Evolutionary conservation across 2,888 invertebrate species (phyloP).

Genomic region (Sympetrum striolatum): DNA sequence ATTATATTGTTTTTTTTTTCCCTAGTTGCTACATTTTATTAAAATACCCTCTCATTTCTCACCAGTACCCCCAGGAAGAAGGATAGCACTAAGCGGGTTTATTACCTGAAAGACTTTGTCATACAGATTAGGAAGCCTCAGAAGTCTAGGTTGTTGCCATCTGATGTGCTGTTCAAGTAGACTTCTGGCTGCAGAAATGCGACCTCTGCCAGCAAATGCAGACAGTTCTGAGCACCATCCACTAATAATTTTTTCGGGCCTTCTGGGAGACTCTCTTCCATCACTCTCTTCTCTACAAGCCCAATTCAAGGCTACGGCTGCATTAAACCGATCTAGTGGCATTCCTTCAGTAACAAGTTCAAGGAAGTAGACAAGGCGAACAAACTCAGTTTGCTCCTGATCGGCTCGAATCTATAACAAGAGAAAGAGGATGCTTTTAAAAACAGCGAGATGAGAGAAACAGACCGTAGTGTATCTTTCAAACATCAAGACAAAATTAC

Average conservation of each 20-base stretch:
- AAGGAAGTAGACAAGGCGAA: conserved; percentile 77
- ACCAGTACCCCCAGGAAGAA: too few relatives aligned
- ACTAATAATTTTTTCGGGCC: conserved; percentile 57
- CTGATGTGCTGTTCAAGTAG: conserved; percentile 77
- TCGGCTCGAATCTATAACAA: background rate
- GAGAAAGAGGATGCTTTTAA: background rate
- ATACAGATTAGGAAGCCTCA: conserved; percentile 87
- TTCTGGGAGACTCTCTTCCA: conserved; percentile 56
- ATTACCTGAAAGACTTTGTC: conserved; percentile 85
- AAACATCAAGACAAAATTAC: too few relatives aligned
- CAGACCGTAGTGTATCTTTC: too few relatives aligned
- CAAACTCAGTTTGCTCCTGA: conserved; percentile 73
- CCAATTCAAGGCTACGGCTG: conserved; percentile 59
- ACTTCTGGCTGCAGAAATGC: conserved; percentile 68
- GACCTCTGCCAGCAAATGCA: conserved; percentile 63
- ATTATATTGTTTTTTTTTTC: too few relatives aligned
- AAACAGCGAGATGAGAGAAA: too few relatives aligned
- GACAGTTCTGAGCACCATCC: conserved; percentile 76
- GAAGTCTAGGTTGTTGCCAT: conserved; percentile 83
- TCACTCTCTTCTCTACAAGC: conserved; percentile 51
- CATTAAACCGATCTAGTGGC: conserved; percentile 72
- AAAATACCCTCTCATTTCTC: too few relatives aligned
- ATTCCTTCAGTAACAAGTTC: conserved; percentile 74
- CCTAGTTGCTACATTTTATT: too few relatives aligned
- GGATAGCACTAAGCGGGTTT: too few relatives aligned